Percentiles rank a stretch among this genome's conserved stretches.
Evolutionary conservation across 2,797 vertebrate genomes (phyloP).

Genomic region (Eulemur coronatus): DNA sequence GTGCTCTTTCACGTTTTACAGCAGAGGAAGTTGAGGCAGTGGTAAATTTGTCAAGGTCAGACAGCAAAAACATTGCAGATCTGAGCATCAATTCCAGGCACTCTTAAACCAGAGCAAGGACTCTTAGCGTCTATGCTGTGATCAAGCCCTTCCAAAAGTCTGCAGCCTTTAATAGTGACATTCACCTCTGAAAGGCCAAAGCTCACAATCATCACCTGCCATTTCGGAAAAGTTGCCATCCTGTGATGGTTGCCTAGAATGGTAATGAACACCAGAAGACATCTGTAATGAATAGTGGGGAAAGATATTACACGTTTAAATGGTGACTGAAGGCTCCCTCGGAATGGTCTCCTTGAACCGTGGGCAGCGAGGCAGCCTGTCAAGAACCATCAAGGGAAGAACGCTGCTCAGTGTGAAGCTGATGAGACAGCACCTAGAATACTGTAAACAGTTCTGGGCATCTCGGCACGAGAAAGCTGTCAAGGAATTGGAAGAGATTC

Average conservation of each 20-base stretch:
- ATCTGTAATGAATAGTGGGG: background rate
- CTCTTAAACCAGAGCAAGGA: background rate
- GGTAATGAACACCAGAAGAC: background rate
- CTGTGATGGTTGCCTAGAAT: slow-evolving; percentile 59
- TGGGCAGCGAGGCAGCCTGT: slow-evolving; percentile 47
- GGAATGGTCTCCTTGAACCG: background rate
- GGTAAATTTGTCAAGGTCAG: background rate
- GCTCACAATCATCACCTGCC: background rate
- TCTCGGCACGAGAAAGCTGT: slow-evolving; percentile 80
- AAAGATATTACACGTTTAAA: slow-evolving; percentile 7
- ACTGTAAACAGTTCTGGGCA: slow-evolving; percentile 74
- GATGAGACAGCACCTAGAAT: slow-evolving; percentile 69
- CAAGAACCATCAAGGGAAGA: slow-evolving; percentile 58
- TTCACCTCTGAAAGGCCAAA: slow-evolving; percentile 13
- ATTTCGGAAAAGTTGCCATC: slow-evolving; percentile 61
- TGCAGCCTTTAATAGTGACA: background rate
- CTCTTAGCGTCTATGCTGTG: background rate
- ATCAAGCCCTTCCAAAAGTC: background rate
- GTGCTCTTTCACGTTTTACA: background rate
- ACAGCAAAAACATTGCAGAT: background rate
- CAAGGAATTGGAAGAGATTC: slow-evolving; percentile 83
- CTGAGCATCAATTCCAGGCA: background rate
- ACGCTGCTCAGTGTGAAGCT: slow-evolving; percentile 36
- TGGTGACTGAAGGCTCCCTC: background rate
- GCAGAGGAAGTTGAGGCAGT: background rate